A percentile compares a stretch with the other conserved stretches of the same genome.
These are phyloP conservation scores for Catharus ustulatus DNA, from an alignment of 2,797 vertebrate species.

Conservation along the genomic window DNA sequence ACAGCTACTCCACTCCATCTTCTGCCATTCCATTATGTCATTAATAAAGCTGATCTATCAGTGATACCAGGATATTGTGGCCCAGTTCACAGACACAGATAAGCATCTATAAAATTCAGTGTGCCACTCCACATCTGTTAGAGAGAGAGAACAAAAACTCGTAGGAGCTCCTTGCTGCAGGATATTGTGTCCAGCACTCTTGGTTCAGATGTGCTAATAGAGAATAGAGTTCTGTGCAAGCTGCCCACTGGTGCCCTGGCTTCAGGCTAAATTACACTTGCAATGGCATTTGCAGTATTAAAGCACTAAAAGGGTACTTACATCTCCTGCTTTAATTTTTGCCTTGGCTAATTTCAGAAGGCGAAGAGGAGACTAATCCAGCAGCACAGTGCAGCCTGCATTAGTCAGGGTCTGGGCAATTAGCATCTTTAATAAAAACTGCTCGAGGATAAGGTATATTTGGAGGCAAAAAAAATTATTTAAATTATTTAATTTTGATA, in stretches of 20 bases:
- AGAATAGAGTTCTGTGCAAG: not conserved
- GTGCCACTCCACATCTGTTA: rapidly evolving
- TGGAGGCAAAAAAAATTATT: constrained; percentile 41
- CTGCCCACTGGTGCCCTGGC: constrained; percentile 43
- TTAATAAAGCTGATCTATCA: not conserved
- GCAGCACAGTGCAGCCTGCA: constrained; percentile 49
- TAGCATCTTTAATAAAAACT: constrained; percentile 68
- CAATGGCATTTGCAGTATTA: constrained; percentile 33
- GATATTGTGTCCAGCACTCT: rapidly evolving
- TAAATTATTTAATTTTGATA: constrained; percentile 62
- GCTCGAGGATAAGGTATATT: constrained; percentile 70
- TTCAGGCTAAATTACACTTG: constrained; percentile 46
- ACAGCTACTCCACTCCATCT: not conserved
- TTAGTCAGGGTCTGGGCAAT: constrained; percentile 72
- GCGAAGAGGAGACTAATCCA: constrained; percentile 29
- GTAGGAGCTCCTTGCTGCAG: not conserved
- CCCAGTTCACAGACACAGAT: not conserved
- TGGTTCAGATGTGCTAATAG: not conserved
- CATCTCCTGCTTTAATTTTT: constrained; percentile 54
- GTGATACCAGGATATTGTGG: not conserved
- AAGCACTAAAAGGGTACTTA: constrained; percentile 13
- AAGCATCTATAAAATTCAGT: not conserved
- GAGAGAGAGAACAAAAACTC: not conserved
- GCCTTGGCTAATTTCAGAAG: constrained; percentile 66
- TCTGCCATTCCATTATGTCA: rapidly evolving